Conservation (phyloP, 1,140 invertebrate species). For the Aphelenchoides besseyi region DNA sequence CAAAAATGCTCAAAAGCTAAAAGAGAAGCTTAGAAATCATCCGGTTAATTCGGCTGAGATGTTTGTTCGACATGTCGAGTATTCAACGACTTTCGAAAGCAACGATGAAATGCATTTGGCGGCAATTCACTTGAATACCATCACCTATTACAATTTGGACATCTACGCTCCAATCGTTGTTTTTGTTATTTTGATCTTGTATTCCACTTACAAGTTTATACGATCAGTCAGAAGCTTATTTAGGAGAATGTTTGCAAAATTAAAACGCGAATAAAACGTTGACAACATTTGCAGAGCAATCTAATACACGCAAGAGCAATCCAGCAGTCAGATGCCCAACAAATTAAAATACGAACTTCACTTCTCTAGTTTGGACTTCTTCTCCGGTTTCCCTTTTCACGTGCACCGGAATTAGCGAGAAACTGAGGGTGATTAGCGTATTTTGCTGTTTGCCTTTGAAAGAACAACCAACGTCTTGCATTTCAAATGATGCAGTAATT, state of each 20-base stretch:
- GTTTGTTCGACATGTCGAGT: conserved; percentile 2
- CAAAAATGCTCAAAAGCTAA: background rate
- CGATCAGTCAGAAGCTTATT: background rate
- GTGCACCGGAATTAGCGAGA: too few species aligned
- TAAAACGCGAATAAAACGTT: background rate
- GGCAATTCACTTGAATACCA: background rate
- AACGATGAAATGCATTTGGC: conserved; percentile 6
- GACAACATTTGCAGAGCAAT: too few species aligned
- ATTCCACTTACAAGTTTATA: background rate
- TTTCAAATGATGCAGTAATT: too few species aligned
- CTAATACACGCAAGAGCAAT: too few species aligned
- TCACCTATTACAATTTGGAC: conserved; percentile 7
- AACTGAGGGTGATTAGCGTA: too few species aligned
- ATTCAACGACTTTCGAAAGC: background rate
- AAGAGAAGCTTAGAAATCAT: background rate
- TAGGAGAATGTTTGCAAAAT: background rate
- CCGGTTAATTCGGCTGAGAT: background rate
- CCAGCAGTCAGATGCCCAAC: too few species aligned
- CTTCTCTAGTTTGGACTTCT: too few species aligned
- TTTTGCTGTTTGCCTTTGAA: too few species aligned
- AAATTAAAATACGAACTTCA: too few species aligned
- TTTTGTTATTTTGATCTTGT: background rate
- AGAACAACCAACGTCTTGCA: too few species aligned
- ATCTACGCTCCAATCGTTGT: conserved; percentile 3
- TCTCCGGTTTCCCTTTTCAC: too few species aligned